A percentile compares a stretch with the other conserved stretches of the same genome.
Conservation (phyloP, 2,113 vertebrate genomes). For the Chionis minor region DNA sequence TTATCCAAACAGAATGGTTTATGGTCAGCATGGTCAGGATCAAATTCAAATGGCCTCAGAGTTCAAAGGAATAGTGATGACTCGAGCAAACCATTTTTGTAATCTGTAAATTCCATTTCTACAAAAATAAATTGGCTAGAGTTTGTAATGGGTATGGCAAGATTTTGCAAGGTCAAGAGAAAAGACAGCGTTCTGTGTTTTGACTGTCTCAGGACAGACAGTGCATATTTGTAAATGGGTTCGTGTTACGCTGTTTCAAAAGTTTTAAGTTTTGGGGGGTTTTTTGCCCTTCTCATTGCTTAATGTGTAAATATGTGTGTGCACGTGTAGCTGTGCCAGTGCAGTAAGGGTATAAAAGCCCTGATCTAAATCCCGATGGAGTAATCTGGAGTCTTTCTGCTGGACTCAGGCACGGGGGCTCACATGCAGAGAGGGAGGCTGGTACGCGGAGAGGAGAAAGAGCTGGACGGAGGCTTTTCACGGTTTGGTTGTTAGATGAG, state of each 20-base stretch:
- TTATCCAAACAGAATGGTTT: slow-evolving; percentile 52
- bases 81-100: slow-evolving; percentile 59
- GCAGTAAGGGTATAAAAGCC: not conserved
- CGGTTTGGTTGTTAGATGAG: not conserved
- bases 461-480: accelerated
- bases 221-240: not conserved
- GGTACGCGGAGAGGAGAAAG: no score
- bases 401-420: not conserved
- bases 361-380: not conserved
- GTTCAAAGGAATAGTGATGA: slow-evolving; percentile 60
- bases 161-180: slow-evolving; percentile 47
- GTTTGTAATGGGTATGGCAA: slow-evolving; percentile 7
- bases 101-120: slow-evolving; percentile 60
- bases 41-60: slow-evolving; percentile 49
- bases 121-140: slow-evolving; percentile 26
- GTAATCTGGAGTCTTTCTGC: not conserved
- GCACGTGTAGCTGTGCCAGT: not conserved
- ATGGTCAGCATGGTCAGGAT: slow-evolving; percentile 48
- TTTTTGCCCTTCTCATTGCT: not conserved
- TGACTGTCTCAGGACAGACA: not conserved
- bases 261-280: not conserved
- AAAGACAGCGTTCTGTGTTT: slow-evolving; percentile 1
- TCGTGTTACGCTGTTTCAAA: not conserved
- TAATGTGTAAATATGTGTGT: not conserved
- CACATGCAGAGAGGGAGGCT: not conserved